Conservation (phyloP, 1,140 invertebrate species). For the Zelostemma sp. region DNA sequence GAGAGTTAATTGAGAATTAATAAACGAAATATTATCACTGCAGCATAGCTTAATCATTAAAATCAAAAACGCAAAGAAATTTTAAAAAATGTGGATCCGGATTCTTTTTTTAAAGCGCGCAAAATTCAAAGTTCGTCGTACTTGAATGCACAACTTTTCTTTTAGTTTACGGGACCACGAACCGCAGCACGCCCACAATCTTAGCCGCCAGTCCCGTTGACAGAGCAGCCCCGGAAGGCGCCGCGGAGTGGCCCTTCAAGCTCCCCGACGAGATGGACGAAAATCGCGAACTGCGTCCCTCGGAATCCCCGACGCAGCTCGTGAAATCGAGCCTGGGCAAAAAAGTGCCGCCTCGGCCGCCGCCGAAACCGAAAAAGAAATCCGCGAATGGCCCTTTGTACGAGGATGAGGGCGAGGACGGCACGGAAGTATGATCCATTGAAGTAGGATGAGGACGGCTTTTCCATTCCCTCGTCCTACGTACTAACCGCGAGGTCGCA, state of each 20-base stretch:
- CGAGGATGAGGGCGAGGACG: constrained; percentile 88
- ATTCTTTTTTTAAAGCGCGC: neutral
- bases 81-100: no score
- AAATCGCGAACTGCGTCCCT: constrained; percentile 52
- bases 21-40: no score
- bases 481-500: constrained; percentile 37
- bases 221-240: constrained; percentile 76
- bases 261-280: constrained; percentile 55
- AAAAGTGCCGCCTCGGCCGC: constrained; percentile 84
- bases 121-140: neutral
- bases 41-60: no score
- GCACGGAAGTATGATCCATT: constrained; percentile 81
- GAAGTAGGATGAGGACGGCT: constrained; percentile 42
- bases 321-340: constrained; percentile 50
- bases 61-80: no score
- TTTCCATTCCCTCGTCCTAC: constrained; percentile 16
- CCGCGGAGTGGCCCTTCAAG: constrained; percentile 71
- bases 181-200: constrained; percentile 58
- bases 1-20: no score
- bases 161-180: constrained; percentile 52
- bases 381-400: constrained; percentile 76
- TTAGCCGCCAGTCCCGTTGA: constrained; percentile 62
- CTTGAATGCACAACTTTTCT: neutral
- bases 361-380: constrained; percentile 86
- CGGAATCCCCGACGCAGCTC: constrained; percentile 28